These are phyloP conservation scores for Drosophila guanche DNA, from an alignment of 1,140 invertebrate species.

Conservation along the genomic window DNA sequence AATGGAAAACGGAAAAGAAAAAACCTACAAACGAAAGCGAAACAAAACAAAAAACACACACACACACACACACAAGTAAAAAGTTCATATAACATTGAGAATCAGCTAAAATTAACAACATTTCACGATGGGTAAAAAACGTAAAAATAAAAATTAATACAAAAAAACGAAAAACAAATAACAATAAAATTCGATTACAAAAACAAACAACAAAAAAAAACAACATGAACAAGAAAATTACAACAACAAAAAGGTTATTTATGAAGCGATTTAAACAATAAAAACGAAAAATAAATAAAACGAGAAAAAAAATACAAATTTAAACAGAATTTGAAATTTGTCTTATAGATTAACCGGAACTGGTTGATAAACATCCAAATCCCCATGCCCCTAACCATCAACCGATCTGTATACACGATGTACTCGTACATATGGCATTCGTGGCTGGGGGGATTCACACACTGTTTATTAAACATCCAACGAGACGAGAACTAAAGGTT, in stretches of 20 bases:
- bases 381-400: neutral
- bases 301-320: conserved; percentile 72
- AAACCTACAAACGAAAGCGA: conserved; percentile 25
- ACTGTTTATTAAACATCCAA: conserved; percentile 44
- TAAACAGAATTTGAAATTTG: conserved; percentile 54
- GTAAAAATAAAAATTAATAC: conserved; percentile 16
- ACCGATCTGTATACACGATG: neutral
- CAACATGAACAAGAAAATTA: no score
- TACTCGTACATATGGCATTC: conserved; percentile 2
- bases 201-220: conserved; percentile 19
- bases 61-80: conserved; percentile 10
- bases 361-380: conserved; percentile 36
- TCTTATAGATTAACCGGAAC: conserved; percentile 56
- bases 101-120: no score
- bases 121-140: conserved; percentile 47
- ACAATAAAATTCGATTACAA: conserved; percentile 44
- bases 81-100: no score
- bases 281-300: conserved; percentile 73
- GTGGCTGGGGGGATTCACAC: conserved; percentile 30
- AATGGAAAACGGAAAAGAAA: conserved; percentile 29
- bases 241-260: conserved; percentile 61
- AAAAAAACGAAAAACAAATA: no score
- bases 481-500: conserved; percentile 39
- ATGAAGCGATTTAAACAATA: conserved; percentile 81
- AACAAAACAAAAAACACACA: conserved; percentile 34